These are phyloP conservation scores for Chloropsis hardwickii DNA, from an alignment of 2,113 vertebrate species.

Conservation along the genomic window DNA sequence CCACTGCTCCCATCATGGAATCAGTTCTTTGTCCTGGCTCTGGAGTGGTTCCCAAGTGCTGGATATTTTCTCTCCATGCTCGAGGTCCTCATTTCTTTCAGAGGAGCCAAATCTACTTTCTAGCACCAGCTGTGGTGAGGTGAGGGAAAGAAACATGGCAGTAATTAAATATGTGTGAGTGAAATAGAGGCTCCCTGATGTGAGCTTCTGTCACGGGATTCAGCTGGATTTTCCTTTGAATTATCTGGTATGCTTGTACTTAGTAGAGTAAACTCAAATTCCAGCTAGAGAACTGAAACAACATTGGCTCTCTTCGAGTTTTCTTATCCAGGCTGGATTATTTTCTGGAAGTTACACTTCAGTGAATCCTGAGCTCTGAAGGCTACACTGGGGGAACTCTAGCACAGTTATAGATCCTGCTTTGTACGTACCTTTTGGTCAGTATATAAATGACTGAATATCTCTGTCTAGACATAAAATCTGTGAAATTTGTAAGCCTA, in stretches of 20 bases:
- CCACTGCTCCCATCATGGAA: neutral
- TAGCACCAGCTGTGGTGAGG: neutral
- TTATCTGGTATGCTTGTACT: neutral
- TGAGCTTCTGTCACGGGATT: neutral
- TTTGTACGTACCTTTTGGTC: neutral
- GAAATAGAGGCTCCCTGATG: neutral
- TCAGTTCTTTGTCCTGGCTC: neutral
- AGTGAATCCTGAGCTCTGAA: neutral
- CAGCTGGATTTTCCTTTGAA: neutral
- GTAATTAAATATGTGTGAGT: neutral
- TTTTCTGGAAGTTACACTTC: neutral
- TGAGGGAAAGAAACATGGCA: neutral
- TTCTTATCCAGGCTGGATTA: neutral
- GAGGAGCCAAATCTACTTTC: neutral
- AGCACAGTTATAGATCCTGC: neutral
- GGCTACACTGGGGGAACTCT: rapidly evolving
- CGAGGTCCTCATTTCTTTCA: neutral
- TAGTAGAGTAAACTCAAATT: neutral
- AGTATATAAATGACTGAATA: neutral
- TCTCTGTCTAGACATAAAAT: neutral
- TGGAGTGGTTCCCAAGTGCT: neutral
- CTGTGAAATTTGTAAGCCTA: slow-evolving; percentile 10
- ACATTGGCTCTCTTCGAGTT: neutral
- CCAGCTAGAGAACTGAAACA: neutral
- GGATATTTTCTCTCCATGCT: neutral